A percentile compares a stretch with the other conserved stretches of the same genome.
phyloP scores from a whole-genome alignment of 2,888 invertebrate species.

The Lasioglossum calceatum region DNA sequence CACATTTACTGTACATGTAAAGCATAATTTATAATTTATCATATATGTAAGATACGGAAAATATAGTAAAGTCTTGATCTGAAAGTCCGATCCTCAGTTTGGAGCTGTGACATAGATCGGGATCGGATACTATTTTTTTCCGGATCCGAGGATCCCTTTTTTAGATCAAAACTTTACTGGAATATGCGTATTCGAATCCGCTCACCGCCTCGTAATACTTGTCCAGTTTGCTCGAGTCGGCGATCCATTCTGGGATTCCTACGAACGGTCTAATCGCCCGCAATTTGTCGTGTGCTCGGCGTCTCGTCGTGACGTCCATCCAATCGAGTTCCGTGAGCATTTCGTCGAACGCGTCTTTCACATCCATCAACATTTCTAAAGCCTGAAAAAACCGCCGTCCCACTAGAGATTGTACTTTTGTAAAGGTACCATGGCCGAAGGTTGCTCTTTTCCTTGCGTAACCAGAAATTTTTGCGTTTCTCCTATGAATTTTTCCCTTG shows the following conservation, averaged over 20 bases:
- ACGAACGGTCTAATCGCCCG: slow-evolving; percentile 91
- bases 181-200: not conserved
- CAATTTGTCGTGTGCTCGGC: slow-evolving; percentile 89
- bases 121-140: too few relatives aligned
- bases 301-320: slow-evolving; percentile 92
- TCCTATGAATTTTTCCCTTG: too few relatives aligned
- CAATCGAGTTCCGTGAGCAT: slow-evolving; percentile 89
- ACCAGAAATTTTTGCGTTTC: too few relatives aligned
- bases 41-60: too few relatives aligned
- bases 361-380: slow-evolving; percentile 91
- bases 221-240: slow-evolving; percentile 88
- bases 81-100: too few relatives aligned
- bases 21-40: too few relatives aligned
- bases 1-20: too few relatives aligned
- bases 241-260: slow-evolving; percentile 93
- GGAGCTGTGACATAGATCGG: too few relatives aligned
- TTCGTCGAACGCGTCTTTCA: slow-evolving; percentile 90
- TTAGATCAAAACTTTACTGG: too few relatives aligned
- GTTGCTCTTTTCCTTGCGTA: too few relatives aligned
- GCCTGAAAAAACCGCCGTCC: slow-evolving; percentile 84
- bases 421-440: not conserved
- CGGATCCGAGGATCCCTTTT: too few relatives aligned
- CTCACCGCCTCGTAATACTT: slow-evolving; percentile 89
- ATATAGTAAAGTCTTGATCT: too few relatives aligned
- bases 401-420: not conserved